These are phyloP conservation scores for Australoheros scitulus DNA, from an alignment of 2,113 vertebrate species.

Conservation along the genomic window DNA sequence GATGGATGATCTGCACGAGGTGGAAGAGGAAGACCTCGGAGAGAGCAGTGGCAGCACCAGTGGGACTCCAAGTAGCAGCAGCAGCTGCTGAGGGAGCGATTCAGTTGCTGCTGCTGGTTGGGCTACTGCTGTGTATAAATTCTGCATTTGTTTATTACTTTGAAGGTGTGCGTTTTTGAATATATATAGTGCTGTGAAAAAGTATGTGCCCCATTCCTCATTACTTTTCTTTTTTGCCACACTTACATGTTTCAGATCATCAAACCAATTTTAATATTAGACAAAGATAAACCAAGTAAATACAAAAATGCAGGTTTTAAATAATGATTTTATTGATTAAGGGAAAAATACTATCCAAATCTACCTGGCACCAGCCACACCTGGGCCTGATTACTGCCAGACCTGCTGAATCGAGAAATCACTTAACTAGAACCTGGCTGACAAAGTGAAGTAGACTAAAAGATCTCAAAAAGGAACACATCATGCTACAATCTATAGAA, in stretches of 20 bases:
- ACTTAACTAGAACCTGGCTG: no score
- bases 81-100: constrained; percentile 46
- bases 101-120: background rate
- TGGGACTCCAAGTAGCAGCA: constrained; percentile 51
- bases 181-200: constrained; percentile 14
- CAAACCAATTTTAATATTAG: background rate
- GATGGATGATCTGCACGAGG: constrained; percentile 73
- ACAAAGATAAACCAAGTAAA: background rate
- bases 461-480: no score
- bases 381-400: no score
- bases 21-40: constrained; percentile 60
- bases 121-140: constrained; percentile 33
- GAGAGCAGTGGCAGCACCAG: constrained; percentile 55
- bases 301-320: background rate
- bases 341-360: background rate
- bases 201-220: background rate
- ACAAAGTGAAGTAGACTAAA: no score
- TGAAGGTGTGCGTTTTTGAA: constrained; percentile 45
- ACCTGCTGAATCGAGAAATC: no score
- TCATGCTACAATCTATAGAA: background rate
- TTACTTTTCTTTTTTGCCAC: background rate
- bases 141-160: constrained; percentile 37
- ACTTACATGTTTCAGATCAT: background rate
- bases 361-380: background rate
- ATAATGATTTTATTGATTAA: background rate